phyloP scores from a whole-genome alignment of 2,888 invertebrate species.

The Scaeva pyrastri region DNA sequence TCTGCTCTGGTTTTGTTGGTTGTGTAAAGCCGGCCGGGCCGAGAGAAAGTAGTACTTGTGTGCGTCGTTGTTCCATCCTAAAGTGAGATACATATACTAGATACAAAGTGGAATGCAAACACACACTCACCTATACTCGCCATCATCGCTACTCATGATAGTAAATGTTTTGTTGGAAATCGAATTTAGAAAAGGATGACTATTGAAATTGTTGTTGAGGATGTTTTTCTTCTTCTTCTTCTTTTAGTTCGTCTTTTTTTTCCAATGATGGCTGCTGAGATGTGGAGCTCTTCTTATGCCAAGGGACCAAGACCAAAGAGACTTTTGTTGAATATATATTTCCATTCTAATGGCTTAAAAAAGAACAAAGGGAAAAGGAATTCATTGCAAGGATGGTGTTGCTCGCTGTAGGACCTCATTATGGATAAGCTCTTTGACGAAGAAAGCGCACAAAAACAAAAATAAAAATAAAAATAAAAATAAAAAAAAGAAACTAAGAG shows the following conservation, averaged over 20 bases:
- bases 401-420: constrained; percentile 54
- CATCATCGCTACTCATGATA: constrained; percentile 32
- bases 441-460: constrained; percentile 16
- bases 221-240: neutral
- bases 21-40: constrained; percentile 65
- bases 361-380: constrained; percentile 64
- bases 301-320: neutral
- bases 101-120: constrained; percentile 73
- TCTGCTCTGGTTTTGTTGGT: constrained; percentile 18
- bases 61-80: constrained; percentile 63
- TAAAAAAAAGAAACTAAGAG: neutral
- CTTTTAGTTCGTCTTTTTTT: neutral
- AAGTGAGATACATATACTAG: constrained; percentile 74
- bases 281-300: neutral
- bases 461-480: neutral
- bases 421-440: constrained; percentile 60
- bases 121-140: constrained; percentile 27
- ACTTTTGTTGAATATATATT: constrained; percentile 42
- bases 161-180: constrained; percentile 73
- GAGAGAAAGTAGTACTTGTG: constrained; percentile 53
- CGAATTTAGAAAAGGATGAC: constrained; percentile 75
- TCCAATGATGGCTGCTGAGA: constrained; percentile 19
- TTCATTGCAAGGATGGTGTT: constrained; percentile 64
- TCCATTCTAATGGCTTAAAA: constrained; percentile 41
- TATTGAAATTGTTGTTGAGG: constrained; percentile 64